These are phyloP conservation scores for Ispidina lecontei DNA, from an alignment of 2,797 vertebrate genomes.

Conservation along the genomic window DNA sequence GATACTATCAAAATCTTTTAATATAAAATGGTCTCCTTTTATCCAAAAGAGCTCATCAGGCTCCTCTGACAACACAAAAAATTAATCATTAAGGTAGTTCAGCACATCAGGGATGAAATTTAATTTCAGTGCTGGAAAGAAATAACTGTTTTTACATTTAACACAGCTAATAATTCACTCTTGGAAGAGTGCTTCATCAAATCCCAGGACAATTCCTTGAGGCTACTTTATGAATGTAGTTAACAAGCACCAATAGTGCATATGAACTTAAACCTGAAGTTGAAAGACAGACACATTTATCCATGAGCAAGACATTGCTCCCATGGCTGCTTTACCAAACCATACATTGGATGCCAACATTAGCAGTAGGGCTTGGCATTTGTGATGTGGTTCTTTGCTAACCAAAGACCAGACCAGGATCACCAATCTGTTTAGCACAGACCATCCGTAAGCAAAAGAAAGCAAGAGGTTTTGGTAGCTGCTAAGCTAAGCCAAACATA, in stretches of 20 bases:
- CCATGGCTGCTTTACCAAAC: neutral
- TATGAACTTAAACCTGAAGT: neutral
- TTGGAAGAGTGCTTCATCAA: neutral
- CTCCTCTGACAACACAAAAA: conserved; percentile 4
- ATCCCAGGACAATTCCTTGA: conserved; percentile 1
- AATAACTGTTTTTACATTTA: neutral
- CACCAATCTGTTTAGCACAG: neutral
- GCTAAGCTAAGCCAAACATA: neutral
- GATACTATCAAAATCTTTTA: neutral
- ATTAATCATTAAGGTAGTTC: conserved; percentile 2
- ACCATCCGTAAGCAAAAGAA: neutral
- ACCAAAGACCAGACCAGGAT: neutral
- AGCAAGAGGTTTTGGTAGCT: neutral
- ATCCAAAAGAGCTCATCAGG: neutral
- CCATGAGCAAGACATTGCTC: neutral
- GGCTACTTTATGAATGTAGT: neutral
- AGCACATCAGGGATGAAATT: neutral
- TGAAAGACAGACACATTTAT: neutral
- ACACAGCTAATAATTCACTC: neutral
- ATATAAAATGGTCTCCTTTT: neutral
- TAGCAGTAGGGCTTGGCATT: neutral
- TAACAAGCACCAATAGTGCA: neutral
- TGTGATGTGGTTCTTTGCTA: neutral
- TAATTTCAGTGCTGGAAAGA: neutral
- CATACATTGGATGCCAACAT: neutral